Evolutionary conservation across 2,888 invertebrate genomes (phyloP).

Genomic region (Heterodera filipjevi): DNA sequence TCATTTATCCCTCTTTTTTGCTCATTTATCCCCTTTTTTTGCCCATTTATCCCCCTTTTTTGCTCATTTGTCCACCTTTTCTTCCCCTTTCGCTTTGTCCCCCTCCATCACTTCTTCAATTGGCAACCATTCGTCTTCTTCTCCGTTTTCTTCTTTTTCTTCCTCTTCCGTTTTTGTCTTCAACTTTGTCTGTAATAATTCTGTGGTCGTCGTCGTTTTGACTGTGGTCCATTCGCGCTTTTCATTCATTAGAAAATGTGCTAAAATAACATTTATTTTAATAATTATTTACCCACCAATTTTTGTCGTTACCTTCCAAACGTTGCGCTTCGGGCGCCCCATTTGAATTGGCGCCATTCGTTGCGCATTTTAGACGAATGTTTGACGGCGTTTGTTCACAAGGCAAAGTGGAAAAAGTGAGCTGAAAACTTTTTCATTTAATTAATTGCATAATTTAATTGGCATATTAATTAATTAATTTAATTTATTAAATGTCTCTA

Average conservation of each 20-base stretch:
- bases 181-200: slow-evolving; percentile 12
- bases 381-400: slow-evolving; percentile 48
- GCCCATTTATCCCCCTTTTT: background rate
- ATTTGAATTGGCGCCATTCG: background rate
- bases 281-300: background rate
- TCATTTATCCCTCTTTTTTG: background rate
- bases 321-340: background rate
- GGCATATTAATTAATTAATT: background rate
- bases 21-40: background rate
- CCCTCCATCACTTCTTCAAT: slow-evolving; percentile 14
- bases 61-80: background rate
- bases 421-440: background rate
- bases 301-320: background rate
- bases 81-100: background rate
- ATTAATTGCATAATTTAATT: background rate
- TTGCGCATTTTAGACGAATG: slow-evolving; percentile 45
- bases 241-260: background rate
- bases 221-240: background rate
- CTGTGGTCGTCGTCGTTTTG: background rate
- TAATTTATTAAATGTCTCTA: background rate
- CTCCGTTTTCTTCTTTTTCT: slow-evolving; percentile 2
- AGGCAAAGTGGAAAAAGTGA: slow-evolving; percentile 47
- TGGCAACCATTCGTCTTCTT: slow-evolving; percentile 24
- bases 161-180: slow-evolving; percentile 4
- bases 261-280: background rate